Evolutionary conservation across 1,140 invertebrate genomes (phyloP).

Genomic region (Berghia stephanieae): DNA sequence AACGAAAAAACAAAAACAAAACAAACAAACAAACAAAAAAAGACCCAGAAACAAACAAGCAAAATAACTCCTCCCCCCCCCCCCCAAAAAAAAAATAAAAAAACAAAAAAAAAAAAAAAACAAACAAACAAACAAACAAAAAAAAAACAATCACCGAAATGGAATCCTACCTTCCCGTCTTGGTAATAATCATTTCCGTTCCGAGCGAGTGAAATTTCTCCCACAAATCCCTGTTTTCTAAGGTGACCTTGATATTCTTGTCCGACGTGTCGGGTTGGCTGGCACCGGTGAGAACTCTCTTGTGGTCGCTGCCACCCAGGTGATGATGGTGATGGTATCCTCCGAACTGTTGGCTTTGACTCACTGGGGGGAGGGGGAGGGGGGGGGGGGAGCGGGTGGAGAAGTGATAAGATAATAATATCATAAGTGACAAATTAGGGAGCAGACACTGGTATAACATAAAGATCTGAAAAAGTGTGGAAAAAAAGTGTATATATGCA

Average conservation of each 20-base stretch:
- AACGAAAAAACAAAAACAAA: too few relatives aligned
- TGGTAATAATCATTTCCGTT: constrained; percentile 99
- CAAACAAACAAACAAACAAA: not conserved
- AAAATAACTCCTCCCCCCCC: not conserved
- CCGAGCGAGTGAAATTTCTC: constrained; percentile 98
- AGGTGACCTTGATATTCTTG: constrained; percentile 62
- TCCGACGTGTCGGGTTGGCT: constrained; percentile 51
- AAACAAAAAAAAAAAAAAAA: too few relatives aligned
- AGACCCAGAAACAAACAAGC: too few relatives aligned
- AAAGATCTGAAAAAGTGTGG: too few relatives aligned
- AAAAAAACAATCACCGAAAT: constrained; percentile 15
- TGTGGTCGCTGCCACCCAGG: constrained; percentile 41
- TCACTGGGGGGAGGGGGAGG: constrained; percentile 35
- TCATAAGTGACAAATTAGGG: too few relatives aligned
- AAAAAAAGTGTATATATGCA: too few relatives aligned
- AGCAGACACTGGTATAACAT: too few relatives aligned
- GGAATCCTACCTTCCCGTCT: constrained; percentile 91
- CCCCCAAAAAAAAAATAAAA: too few relatives aligned
- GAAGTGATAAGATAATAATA: too few relatives aligned
- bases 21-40: too few relatives aligned
- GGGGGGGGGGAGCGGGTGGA: not conserved
- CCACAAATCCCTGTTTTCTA: constrained; percentile 82
- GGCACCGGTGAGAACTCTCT: constrained; percentile 48
- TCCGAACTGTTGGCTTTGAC: constrained; percentile 60
- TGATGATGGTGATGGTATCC: constrained; percentile 52